Base-by-base conservation (phyloP, 2,797 vertebrate species). In the Rhinophrynus dorsalis region DNA sequence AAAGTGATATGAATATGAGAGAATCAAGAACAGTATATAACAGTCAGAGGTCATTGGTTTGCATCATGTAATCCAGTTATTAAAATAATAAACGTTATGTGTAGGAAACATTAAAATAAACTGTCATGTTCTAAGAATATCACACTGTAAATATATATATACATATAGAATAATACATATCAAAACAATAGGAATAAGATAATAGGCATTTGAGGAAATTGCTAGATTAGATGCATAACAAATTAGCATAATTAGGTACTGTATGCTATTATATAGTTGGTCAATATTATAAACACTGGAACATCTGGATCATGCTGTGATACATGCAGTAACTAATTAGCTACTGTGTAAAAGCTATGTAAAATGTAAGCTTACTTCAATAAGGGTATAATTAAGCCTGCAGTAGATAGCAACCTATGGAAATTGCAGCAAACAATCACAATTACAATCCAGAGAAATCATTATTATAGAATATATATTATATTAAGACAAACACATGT, bases 151-250 rank as follows among this genome's bases (percentile, higher is more conserved):
- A 56, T 17, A 35, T 37, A 13, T 35, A 56, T 37, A 32, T 56
- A 10, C 35, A 12, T 57, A 32, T 47, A 27, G 38, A 32, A 7
- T 67, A 57, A 56, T 56, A 30, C 3, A 40, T 67, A 35, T 67
- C 29, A 57, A 65, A 42, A 30, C 23, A 20, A 35, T 37, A 38
- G 47, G 45, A 29, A 67, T 48, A n/a, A 57, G 42, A 48, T 40
- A 67, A 67, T 56, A 26, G 37, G 52, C 40, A 67, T 57, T 67
- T 47, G 47, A 57, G 52, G 52, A 56, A 67, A 67, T 67, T 67
- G 35, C 64, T 56, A 57, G 52, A 57, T 67, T 56, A 67, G 38
- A 67, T 67, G 40, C 56, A 37, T 29, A 26, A 67, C 37, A 57
- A 67, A 67, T 47, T 57, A 10, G 23, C 42, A 67, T 67, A 67